Conservation (phyloP, 1,140 invertebrate genomes). For the Nebria ingens region DNA sequence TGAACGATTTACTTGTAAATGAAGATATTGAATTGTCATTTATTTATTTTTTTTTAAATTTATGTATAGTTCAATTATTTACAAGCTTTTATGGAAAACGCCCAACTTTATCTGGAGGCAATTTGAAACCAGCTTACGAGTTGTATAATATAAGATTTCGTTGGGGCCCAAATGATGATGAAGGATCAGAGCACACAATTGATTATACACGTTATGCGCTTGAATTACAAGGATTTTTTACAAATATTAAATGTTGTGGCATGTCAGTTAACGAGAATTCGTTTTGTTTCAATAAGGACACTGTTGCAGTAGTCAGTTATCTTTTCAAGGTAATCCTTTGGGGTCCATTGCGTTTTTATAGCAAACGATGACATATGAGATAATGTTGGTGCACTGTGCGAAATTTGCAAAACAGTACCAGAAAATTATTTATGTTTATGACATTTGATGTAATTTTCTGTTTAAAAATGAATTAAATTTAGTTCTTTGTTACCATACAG, state of each 20-base stretch:
- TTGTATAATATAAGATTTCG: constrained; percentile 41
- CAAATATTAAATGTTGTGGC: no score
- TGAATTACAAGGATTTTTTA: constrained; percentile 42
- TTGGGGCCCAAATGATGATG: constrained; percentile 43
- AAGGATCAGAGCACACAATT: constrained; percentile 47
- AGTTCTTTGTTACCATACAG: no score
- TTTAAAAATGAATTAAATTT: no score
- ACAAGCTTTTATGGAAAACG: constrained; percentile 27
- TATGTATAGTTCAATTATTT: constrained; percentile 28
- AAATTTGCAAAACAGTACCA: no score
- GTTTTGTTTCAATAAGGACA: constrained; percentile 14
- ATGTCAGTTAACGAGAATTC: constrained; percentile 17
- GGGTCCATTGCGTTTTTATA: no score
- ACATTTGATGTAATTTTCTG: no score
- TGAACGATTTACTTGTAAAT: no score
- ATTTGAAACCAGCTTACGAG: constrained; percentile 37
- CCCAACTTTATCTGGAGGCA: constrained; percentile 40
- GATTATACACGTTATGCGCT: constrained; percentile 41
- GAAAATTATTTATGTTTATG: no score
- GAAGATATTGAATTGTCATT: constrained; percentile 2
- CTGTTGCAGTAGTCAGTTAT: constrained; percentile 35
- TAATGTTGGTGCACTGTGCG: no score
- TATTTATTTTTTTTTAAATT: no score
- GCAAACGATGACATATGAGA: no score
- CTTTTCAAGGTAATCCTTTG: constrained; percentile 37